Percentiles rank a stretch among this genome's conserved stretches.
Conservation (phyloP, 2,113 vertebrate genomes). For the Andinoacara biseriatus region DNA sequence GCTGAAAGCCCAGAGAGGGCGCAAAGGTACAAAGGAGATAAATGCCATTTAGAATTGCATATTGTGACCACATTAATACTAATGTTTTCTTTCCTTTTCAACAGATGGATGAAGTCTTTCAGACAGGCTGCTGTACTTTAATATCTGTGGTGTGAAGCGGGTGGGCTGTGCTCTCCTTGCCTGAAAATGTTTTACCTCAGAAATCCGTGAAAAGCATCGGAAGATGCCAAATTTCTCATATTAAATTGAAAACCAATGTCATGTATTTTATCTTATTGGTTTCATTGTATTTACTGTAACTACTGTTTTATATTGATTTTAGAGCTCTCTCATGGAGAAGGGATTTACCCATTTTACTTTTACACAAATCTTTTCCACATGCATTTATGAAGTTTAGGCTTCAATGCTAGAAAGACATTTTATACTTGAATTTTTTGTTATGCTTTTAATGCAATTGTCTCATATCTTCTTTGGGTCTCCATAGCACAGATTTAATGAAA, state of each 20-base stretch:
- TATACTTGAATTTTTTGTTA: neutral
- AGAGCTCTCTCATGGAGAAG: neutral
- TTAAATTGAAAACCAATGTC: neutral
- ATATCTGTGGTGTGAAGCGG: constrained; percentile 26
- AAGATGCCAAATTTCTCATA: neutral
- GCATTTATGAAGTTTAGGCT: neutral
- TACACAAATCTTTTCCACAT: neutral
- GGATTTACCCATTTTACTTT: constrained; percentile 4
- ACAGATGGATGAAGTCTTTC: constrained; percentile 95
- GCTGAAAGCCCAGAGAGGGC: constrained; percentile 89
- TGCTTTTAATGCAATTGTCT: neutral
- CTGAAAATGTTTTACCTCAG: constrained; percentile 42
- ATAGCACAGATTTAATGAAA: neutral
- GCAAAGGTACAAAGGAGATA: constrained; percentile 82
- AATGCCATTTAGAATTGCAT: neutral
- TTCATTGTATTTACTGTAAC: constrained; percentile 13
- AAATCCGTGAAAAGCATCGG: constrained; percentile 3
- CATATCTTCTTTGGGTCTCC: neutral
- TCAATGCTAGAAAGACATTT: neutral
- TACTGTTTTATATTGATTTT: neutral
- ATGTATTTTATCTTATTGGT: neutral
- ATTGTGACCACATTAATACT: neutral
- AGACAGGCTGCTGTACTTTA: constrained; percentile 92
- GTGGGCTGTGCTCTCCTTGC: neutral
- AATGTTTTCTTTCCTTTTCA: constrained; percentile 19